Conservation (phyloP, 2,113 vertebrate genomes). For the Chloroceryle aenea region DNA sequence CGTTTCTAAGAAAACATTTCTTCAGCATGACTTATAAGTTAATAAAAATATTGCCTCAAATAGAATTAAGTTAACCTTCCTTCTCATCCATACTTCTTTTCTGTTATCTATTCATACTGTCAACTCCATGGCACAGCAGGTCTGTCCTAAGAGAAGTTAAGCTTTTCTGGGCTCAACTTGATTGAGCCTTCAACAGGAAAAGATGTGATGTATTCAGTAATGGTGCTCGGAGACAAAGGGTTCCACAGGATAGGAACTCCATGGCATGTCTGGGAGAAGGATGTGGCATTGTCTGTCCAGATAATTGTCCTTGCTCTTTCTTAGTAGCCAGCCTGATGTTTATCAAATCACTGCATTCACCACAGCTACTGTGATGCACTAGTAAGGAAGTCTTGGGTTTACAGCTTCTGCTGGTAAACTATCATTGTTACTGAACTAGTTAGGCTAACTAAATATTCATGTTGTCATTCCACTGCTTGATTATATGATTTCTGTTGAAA, state of each 20-base stretch:
- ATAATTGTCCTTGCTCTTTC: not conserved
- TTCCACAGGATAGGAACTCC: not conserved
- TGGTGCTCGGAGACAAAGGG: not conserved
- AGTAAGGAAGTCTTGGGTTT: not conserved
- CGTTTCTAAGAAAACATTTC: not conserved
- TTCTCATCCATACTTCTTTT: not conserved
- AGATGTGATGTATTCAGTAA: not conserved
- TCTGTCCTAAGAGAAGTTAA: not conserved
- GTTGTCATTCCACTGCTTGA: not conserved
- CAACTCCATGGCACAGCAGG: not conserved
- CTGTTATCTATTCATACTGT: not conserved
- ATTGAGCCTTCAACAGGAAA: not conserved
- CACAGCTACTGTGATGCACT: not conserved
- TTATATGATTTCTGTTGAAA: not conserved
- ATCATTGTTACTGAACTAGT: not conserved
- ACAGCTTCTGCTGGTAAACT: not conserved
- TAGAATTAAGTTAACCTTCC: not conserved
- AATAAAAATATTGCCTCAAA: not conserved
- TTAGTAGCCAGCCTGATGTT: not conserved
- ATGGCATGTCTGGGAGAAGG: not conserved
- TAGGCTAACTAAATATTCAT: not conserved
- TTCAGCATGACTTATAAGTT: not conserved
- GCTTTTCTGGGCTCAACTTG: not conserved
- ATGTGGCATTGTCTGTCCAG: accelerated
- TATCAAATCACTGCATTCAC: not conserved